A percentile compares a stretch with the other conserved stretches of the same genome.
Evolutionary conservation across 2,888 invertebrate genomes (phyloP).

Genomic region (Polyommatus icarus): DNA sequence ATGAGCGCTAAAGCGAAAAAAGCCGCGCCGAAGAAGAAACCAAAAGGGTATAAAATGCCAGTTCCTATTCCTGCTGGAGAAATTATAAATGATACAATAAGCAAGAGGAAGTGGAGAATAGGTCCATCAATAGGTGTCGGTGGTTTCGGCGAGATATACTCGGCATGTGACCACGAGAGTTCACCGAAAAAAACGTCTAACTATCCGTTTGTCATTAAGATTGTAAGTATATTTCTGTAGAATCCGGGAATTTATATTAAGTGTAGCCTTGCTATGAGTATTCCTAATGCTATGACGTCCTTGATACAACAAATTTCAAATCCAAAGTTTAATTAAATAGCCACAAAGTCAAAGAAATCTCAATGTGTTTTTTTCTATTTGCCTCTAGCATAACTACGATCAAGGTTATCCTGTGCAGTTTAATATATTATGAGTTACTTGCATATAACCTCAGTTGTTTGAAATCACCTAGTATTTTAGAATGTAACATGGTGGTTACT

Average conservation of each 20-base stretch:
- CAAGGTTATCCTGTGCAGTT: neutral
- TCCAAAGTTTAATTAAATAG: too few relatives aligned
- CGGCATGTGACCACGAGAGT: slow-evolving; percentile 83
- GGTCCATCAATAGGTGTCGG: slow-evolving; percentile 94
- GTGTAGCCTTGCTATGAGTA: neutral
- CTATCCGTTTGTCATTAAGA: slow-evolving; percentile 88
- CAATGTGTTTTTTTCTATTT: neutral
- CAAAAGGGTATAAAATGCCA: slow-evolving; percentile 81
- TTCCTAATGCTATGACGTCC: neutral
- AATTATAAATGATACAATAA: slow-evolving; percentile 85
- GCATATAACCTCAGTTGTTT: neutral
- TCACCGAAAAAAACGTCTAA: slow-evolving; percentile 70
- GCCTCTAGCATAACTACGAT: neutral
- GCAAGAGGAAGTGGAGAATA: slow-evolving; percentile 91
- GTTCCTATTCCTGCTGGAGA: slow-evolving; percentile 88
- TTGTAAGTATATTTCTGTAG: slow-evolving; percentile 79
- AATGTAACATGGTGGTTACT: too few relatives aligned
- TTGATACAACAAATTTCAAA: neutral
- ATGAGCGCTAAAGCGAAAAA: slow-evolving; percentile 68
- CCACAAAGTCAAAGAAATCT: too few relatives aligned
- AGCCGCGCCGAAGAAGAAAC: slow-evolving; percentile 65
- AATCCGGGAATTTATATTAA: neutral
- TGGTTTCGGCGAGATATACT: slow-evolving; percentile 96
- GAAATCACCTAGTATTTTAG: too few relatives aligned
- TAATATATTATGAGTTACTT: neutral